A percentile compares a stretch with the other conserved stretches of the same genome.
Evolutionary conservation across 2,113 vertebrate genomes (phyloP).

Genomic region (Cranoglanis bouderius): DNA sequence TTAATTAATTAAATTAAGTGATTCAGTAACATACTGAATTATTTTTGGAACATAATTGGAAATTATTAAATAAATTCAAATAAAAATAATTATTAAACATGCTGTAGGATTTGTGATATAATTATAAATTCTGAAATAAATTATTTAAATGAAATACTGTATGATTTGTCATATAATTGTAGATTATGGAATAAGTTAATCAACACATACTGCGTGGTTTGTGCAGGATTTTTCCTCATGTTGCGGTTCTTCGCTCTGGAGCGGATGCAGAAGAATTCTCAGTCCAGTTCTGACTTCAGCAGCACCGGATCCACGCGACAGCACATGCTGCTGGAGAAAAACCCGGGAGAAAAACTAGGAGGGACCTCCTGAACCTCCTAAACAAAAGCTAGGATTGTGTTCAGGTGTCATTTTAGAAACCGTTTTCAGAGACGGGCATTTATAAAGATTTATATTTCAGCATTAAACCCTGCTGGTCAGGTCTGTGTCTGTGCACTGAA

Average conservation of each 20-base stretch:
- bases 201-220: neutral
- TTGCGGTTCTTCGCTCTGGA: constrained; percentile 71
- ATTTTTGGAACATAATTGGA: too few relatives aligned
- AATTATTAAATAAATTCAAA: neutral
- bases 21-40: too few relatives aligned
- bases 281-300: constrained; percentile 53
- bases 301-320: constrained; percentile 68
- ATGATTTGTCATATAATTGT: neutral
- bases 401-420: neutral
- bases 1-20: too few relatives aligned
- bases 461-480: constrained; percentile 48
- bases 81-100: neutral
- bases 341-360: constrained; percentile 56
- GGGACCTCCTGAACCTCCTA: neutral
- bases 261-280: constrained; percentile 59
- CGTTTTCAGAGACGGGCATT: neutral
- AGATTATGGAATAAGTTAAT: neutral
- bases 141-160: neutral
- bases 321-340: constrained; percentile 71
- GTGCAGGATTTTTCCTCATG: constrained; percentile 75
- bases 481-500: constrained; percentile 1
- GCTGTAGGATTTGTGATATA: neutral
- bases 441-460: neutral
- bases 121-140: neutral
- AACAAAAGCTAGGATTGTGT: neutral